Evolutionary conservation across 2,113 vertebrate genomes (phyloP).

Genomic region (Hirundichthys speculiger): DNA sequence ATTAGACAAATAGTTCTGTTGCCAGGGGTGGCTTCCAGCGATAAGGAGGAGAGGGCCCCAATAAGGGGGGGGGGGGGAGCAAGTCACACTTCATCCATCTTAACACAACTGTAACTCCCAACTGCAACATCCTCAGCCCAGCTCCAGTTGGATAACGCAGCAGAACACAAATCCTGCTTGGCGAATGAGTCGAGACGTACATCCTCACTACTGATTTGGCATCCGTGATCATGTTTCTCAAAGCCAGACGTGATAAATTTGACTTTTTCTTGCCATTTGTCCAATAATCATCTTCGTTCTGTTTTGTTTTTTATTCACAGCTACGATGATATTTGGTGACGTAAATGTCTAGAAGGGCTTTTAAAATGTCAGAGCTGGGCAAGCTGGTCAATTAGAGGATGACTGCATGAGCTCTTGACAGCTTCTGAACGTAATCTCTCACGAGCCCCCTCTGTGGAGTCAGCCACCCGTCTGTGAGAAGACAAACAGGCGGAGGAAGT

Average conservation of each 20-base stretch:
- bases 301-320: neutral
- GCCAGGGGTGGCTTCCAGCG: conserved; percentile 50
- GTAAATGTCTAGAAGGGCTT: conserved; percentile 25
- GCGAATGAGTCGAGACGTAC: conserved; percentile 11
- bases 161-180: conserved; percentile 23
- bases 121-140: conserved; percentile 5
- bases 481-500: conserved; percentile 71
- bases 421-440: conserved; percentile 50
- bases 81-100: conserved; percentile 56
- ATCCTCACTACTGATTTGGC: conserved; percentile 28
- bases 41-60: conserved; percentile 41
- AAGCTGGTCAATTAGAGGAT: conserved; percentile 27
- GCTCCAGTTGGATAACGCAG: conserved; percentile 23
- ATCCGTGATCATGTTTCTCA: neutral
- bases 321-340: conserved; percentile 27
- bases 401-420: conserved; percentile 36
- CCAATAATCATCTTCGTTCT: neutral
- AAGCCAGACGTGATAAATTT: conserved; percentile 13
- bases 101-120: conserved; percentile 15
- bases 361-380: conserved; percentile 33
- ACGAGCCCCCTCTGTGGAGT: conserved; percentile 49
- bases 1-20: conserved; percentile 53
- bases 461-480: conserved; percentile 55
- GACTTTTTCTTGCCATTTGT: conserved; percentile 17
- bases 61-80: neutral